Conservation (phyloP, 1,140 invertebrate genomes). For the Drosophila rhopaloa region DNA sequence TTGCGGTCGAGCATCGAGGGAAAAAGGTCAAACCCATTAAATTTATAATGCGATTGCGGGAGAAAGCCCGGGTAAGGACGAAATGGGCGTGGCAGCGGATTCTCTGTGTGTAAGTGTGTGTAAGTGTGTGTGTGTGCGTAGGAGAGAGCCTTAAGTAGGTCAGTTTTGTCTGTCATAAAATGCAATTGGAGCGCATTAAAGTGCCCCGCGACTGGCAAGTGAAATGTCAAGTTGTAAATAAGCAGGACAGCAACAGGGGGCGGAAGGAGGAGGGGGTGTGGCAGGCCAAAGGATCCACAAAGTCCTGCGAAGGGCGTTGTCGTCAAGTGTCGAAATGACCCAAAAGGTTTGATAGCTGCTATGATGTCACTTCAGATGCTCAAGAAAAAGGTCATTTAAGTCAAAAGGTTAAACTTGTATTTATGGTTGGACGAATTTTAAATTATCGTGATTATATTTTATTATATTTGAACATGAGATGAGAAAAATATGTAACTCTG, state of each 20-base stretch:
- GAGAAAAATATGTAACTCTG: too few species aligned
- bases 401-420: neutral
- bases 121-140: constrained; percentile 10
- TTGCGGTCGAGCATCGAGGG: constrained; percentile 63
- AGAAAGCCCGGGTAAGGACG: neutral
- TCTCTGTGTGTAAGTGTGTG: too few species aligned
- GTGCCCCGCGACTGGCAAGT: constrained; percentile 70
- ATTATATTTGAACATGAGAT: too few species aligned
- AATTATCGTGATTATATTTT: too few species aligned
- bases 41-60: constrained; percentile 76
- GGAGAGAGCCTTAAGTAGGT: constrained; percentile 69
- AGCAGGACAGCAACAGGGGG: constrained; percentile 20
- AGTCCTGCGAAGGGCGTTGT: constrained; percentile 29
- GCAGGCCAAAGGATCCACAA: constrained; percentile 23
- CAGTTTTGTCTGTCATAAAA: constrained; percentile 78
- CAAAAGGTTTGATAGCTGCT: constrained; percentile 38
- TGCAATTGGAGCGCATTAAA: constrained; percentile 79
- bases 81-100: too few species aligned
- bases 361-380: constrained; percentile 27
- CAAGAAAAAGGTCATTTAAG: constrained; percentile 8
- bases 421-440: neutral
- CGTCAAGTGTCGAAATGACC: constrained; percentile 43
- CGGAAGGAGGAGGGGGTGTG: neutral
- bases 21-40: constrained; percentile 78
- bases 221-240: constrained; percentile 80